Conservation (phyloP, 2,113 vertebrate species). For the Anhinga rufa region DNA sequence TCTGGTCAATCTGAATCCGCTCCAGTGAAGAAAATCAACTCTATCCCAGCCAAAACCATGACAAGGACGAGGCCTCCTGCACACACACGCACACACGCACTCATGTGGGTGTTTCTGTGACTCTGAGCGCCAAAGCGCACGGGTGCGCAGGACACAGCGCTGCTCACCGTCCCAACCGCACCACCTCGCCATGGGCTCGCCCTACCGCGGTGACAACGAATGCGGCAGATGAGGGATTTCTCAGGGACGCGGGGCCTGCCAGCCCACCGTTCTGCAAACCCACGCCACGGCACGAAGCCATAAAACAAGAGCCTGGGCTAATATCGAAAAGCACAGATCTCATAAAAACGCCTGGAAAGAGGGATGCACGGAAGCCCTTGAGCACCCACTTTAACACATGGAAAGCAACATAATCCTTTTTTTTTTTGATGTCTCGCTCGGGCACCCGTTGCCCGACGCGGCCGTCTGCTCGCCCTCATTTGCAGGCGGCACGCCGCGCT, state of each 20-base stretch:
- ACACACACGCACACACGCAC: background rate
- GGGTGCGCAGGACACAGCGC: accelerated
- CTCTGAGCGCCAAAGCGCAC: accelerated
- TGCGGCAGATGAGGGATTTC: accelerated
- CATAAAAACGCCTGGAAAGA: background rate
- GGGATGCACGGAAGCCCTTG: background rate
- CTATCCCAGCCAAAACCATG: no score
- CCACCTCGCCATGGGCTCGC: background rate
- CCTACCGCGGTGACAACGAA: background rate
- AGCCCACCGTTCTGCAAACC: background rate
- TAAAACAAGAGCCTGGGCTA: accelerated
- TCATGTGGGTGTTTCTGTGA: background rate
- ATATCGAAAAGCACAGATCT: accelerated
- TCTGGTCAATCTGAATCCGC: no score
- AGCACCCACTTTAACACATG: background rate
- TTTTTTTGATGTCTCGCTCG: background rate
- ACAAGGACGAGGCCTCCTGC: background rate
- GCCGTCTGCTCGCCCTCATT: background rate
- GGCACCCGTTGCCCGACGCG: background rate
- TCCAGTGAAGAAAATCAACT: no score
- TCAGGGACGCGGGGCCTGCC: background rate
- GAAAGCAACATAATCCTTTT: background rate
- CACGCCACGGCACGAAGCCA: accelerated
- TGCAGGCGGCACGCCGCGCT: background rate
- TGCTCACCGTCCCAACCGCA: accelerated